Conservation (phyloP, 2,113 vertebrate species). For the Propithecus coquereli region DNA sequence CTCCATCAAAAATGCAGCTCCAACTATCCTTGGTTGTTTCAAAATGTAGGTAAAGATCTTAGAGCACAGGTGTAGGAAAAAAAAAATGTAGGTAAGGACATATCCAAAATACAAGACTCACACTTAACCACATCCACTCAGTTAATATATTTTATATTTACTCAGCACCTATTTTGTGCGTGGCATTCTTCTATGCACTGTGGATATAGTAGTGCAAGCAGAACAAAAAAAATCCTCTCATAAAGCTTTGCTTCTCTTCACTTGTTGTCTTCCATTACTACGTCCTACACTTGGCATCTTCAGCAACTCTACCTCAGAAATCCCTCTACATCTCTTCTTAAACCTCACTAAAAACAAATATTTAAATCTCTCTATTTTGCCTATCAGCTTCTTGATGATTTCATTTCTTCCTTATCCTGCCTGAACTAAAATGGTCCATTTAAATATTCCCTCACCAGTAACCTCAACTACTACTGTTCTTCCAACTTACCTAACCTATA, state of each 20-base stretch:
- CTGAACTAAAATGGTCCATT: not conserved
- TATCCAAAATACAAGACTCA: not conserved
- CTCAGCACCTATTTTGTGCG: not conserved
- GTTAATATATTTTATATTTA: not conserved
- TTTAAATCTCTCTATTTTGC: not conserved
- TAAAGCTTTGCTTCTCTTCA: not conserved
- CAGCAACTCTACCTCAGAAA: not conserved
- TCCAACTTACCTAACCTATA: not conserved
- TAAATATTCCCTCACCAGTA: not conserved
- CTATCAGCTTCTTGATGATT: not conserved
- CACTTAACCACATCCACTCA: not conserved
- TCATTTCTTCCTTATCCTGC: not conserved
- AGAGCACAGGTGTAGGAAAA: no score
- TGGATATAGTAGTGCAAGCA: not conserved
- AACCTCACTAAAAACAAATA: not conserved
- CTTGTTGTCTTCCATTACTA: accelerated
- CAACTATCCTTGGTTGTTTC: not conserved
- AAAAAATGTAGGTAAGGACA: not conserved
- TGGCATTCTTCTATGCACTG: not conserved
- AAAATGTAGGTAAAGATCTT: not conserved
- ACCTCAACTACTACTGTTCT: not conserved
- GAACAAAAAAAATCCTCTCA: not conserved
- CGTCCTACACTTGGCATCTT: not conserved
- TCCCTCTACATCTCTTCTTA: not conserved
- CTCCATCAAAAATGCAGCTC: not conserved